Percentiles rank a stretch among this genome's conserved stretches.
These are phyloP conservation scores for Axea sp. DNA, from an alignment of 2,888 invertebrate genomes.

Conservation along the genomic window DNA sequence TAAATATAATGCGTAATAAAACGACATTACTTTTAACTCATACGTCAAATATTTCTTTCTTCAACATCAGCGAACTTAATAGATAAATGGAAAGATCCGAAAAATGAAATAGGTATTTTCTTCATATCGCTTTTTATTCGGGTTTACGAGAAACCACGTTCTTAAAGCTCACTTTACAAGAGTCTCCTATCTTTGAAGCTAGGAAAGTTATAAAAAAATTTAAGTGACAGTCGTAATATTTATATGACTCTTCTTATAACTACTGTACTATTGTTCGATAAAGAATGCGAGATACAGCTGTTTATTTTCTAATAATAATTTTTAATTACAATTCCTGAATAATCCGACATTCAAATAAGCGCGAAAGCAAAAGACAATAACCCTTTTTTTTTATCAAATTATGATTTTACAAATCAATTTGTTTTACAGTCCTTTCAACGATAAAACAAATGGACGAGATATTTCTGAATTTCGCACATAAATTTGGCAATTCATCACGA, in stretches of 20 bases:
- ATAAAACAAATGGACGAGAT: constrained; percentile 26
- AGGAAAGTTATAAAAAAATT: constrained; percentile 58
- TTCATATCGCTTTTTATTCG: constrained; percentile 61
- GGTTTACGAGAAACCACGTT: constrained; percentile 54
- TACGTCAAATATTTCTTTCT: constrained; percentile 40
- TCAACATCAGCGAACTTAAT: constrained; percentile 57
- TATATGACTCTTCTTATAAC: constrained; percentile 37
- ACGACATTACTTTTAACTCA: constrained; percentile 35
- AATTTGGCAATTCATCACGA: constrained; percentile 34
- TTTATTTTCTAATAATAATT: too few relatives aligned
- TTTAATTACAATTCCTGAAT: constrained; percentile 12
- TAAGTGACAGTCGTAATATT: constrained; percentile 55
- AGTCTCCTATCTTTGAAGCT: constrained; percentile 44
- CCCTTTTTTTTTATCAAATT: not conserved
- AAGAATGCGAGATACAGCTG: constrained; percentile 24
- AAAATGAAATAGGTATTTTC: constrained; percentile 63
- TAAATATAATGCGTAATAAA: constrained; percentile 42
- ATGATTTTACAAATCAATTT: constrained; percentile 11
- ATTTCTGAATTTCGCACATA: constrained; percentile 19
- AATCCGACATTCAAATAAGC: not conserved
- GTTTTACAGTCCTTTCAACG: constrained; percentile 5
- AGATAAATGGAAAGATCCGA: constrained; percentile 62
- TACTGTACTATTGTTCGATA: constrained; percentile 35
- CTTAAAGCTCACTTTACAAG: constrained; percentile 59
- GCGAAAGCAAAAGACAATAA: too few relatives aligned